These are phyloP conservation scores for Myiotriccus ornatus DNA, from an alignment of 2,797 vertebrate species.

Conservation along the genomic window DNA sequence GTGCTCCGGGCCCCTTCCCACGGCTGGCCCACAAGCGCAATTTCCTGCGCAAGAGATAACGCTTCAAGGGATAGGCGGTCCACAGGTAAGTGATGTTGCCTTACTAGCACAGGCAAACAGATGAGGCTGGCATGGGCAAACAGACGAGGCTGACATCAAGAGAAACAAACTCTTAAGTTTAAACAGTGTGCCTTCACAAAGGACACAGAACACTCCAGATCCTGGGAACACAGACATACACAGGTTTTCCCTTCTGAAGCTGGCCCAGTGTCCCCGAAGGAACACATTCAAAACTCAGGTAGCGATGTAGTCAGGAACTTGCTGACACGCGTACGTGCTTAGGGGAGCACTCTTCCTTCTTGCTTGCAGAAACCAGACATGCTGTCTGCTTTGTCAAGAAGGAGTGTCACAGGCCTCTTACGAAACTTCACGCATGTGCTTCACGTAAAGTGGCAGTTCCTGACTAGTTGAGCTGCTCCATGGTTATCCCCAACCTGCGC, in stretches of 20 bases:
- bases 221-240: accelerated
- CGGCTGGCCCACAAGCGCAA: accelerated
- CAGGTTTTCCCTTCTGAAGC: neutral
- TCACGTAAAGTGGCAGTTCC: neutral
- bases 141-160: neutral
- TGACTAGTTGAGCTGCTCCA: neutral
- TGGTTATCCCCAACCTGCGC: neutral
- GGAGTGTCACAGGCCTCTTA: neutral
- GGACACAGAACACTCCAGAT: neutral
- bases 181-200: neutral
- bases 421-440: neutral
- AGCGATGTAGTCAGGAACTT: neutral
- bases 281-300: neutral
- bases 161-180: neutral
- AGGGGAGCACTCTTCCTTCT: neutral
- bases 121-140: neutral
- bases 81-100: neutral
- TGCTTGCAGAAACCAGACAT: neutral
- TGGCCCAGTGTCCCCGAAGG: accelerated
- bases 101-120: neutral
- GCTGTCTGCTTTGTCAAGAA: neutral
- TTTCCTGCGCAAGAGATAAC: neutral
- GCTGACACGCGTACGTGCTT: accelerated
- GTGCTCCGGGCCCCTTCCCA: neutral
- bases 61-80: neutral